Evolutionary conservation across 2,797 vertebrate genomes (phyloP), one percentile per base, ranked within the genome.

Genomic region (Trichosurus vulpecula): DNA sequence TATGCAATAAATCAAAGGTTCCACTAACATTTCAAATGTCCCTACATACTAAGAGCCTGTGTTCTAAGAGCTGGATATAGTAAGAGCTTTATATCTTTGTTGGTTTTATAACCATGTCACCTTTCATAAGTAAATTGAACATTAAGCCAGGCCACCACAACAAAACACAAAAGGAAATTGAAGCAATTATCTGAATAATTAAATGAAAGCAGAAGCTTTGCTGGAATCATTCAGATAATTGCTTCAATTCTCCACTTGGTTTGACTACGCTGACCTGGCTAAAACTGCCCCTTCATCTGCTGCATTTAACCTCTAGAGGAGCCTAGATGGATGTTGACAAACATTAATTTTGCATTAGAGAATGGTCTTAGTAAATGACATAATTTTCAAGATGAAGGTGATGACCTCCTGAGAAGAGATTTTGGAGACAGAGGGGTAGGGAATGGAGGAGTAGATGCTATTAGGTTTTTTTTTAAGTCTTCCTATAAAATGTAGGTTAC

Each of bases 141-240:
- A 56, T 93, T 89, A 97, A 90, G 91, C 58, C 92, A 91, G 29
- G 90, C 27, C 96, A 25, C 51, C 57, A 54, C 47, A 30, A 4
- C 55, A 97, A 16, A 87, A 52, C 13, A 94, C 96, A 61, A 57
- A 66, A 93, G 93, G 29, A 96, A 97, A 97, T 92, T 87, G 90
- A 96, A 94, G 55, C 31, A 93, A 95, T 97, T 95, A 97, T 97
- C 94, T 98, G 92, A 95, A 96, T 94, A 96, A 98, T 94, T 97
- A 53, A 95, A 95, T 95, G 90, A 95, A 94, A 91, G 54, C 74
- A 1, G 10, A 51, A 61, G 54, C 95, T 95, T 95, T 97, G 94
- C 92, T 97, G 74, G 54, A 97, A 95, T 97, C 95, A 97, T 96
- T 97, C 95, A 94, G 47, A 90, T 96, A 97, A 94, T 95, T 97